Evolutionary conservation across 2,888 invertebrate species (phyloP).

Genomic region (Ligdia adustata): DNA sequence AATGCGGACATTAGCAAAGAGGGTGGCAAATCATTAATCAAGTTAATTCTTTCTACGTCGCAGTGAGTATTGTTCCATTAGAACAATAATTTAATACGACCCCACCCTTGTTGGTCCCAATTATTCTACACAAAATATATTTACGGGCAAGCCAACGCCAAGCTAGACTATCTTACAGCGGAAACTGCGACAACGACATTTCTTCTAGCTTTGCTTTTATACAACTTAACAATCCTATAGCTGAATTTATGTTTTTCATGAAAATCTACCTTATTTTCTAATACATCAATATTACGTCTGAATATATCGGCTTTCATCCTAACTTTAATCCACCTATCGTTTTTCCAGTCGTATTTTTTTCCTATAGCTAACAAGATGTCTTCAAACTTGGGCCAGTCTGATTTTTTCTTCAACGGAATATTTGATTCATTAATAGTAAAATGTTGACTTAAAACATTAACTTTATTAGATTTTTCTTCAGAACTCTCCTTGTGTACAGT

Average conservation of each 20-base stretch:
- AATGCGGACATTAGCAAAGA: conserved; percentile 28
- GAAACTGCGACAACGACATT: conserved; percentile 76
- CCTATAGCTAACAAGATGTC: conserved; percentile 70
- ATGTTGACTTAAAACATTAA: conserved; percentile 19
- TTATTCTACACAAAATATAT: conserved; percentile 59
- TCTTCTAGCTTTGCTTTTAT: conserved; percentile 70
- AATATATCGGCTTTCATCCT: conserved; percentile 56
- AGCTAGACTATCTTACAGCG: conserved; percentile 69
- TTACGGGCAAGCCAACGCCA: conserved; percentile 33
- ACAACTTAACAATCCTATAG: conserved; percentile 73
- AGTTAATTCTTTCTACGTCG: conserved; percentile 34
- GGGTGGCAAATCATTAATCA: conserved; percentile 38
- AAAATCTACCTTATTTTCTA: conserved; percentile 45
- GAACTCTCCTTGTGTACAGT: conserved; percentile 20
- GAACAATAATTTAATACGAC: conserved; percentile 44
- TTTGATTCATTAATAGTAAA: conserved; percentile 16
- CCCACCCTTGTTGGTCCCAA: conserved; percentile 71
- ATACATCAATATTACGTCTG: conserved; percentile 24
- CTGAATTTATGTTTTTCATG: conserved; percentile 72
- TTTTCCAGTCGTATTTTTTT: conserved; percentile 76
- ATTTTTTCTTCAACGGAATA: conserved; percentile 25
- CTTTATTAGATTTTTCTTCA: conserved; percentile 20
- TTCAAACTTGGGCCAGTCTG: conserved; percentile 72
- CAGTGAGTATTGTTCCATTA: conserved; percentile 37
- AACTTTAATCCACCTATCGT: conserved; percentile 77